phyloP scores from a whole-genome alignment of 2,797 vertebrate species.

The Epinephelus awoara region DNA sequence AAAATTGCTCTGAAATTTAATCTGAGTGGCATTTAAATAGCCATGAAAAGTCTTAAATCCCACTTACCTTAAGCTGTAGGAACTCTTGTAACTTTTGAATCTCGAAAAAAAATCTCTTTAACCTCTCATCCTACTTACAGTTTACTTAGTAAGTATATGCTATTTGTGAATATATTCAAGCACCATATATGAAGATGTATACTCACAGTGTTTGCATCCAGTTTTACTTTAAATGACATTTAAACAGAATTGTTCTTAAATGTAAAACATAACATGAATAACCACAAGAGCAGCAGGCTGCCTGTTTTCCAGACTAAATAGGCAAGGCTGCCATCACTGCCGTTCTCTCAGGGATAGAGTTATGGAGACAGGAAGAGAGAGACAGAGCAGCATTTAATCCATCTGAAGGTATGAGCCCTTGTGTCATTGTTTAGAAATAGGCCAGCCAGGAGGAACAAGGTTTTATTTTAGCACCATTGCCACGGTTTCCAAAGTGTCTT shows the following conservation, averaged over 20 bases:
- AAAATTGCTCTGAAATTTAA: no score
- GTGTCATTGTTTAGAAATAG: constrained; percentile 67
- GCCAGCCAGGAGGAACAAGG: constrained; percentile 31
- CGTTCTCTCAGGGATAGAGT: constrained; percentile 3
- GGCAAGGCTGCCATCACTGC: neutral
- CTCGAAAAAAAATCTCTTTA: neutral
- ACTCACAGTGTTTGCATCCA: constrained; percentile 8
- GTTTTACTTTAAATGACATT: constrained; percentile 1
- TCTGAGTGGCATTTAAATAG: no score
- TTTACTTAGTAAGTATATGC: neutral
- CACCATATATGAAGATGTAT: neutral
- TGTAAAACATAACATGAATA: neutral
- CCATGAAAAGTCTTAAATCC: no score
- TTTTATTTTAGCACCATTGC: constrained; percentile 61
- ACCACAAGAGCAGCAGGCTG: neutral
- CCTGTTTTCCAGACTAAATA: constrained; percentile 11
- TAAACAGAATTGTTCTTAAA: neutral
- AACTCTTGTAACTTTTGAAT: no score
- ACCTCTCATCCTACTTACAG: neutral
- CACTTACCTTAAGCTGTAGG: no score
- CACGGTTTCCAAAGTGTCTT: constrained; percentile 45
- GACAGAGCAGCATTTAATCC: constrained; percentile 24
- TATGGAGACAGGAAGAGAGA: constrained; percentile 9
- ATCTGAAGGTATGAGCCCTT: constrained; percentile 21
- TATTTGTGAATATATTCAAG: neutral